A percentile compares a stretch with the other conserved stretches of the same genome.
Conservation (phyloP, 2,888 invertebrate genomes). For the Gisinianus flammeolus region DNA sequence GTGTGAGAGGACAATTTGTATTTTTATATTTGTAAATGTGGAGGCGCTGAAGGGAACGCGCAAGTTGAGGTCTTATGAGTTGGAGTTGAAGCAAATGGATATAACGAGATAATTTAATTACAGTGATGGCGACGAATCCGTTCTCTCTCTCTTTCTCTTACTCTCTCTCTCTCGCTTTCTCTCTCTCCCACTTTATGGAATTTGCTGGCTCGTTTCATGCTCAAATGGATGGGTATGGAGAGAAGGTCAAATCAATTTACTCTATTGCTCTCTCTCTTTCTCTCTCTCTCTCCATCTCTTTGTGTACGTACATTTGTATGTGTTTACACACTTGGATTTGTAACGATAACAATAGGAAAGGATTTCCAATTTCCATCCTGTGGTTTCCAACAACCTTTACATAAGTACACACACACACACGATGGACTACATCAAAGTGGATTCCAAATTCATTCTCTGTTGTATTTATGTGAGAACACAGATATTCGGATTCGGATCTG, state of each 20-base stretch:
- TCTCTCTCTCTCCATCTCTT: constrained; percentile 1
- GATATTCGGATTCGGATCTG: too few relatives aligned
- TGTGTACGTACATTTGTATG: not conserved
- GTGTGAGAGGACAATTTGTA: not conserved
- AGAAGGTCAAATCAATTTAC: constrained; percentile 29
- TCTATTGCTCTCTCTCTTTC: not conserved
- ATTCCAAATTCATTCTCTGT: not conserved
- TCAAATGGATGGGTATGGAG: not conserved
- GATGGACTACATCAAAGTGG: not conserved
- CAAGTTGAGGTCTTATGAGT: not conserved
- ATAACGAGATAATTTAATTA: constrained; percentile 28
- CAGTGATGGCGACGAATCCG: not conserved
- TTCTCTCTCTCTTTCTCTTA: too few relatives aligned
- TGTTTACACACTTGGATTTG: not conserved
- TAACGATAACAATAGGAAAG: not conserved
- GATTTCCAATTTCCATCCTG: not conserved
- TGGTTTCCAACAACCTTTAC: not conserved
- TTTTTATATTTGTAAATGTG: not conserved
- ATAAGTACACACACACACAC: not conserved
- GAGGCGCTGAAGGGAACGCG: not conserved
- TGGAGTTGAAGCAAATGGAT: constrained; percentile 8
- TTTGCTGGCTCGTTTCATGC: too few relatives aligned
- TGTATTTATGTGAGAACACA: too few relatives aligned
- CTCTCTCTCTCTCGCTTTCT: too few relatives aligned
- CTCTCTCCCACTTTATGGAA: too few relatives aligned